Conservation (phyloP, 1,140 invertebrate species). For the Condylostylus longicornis region DNA sequence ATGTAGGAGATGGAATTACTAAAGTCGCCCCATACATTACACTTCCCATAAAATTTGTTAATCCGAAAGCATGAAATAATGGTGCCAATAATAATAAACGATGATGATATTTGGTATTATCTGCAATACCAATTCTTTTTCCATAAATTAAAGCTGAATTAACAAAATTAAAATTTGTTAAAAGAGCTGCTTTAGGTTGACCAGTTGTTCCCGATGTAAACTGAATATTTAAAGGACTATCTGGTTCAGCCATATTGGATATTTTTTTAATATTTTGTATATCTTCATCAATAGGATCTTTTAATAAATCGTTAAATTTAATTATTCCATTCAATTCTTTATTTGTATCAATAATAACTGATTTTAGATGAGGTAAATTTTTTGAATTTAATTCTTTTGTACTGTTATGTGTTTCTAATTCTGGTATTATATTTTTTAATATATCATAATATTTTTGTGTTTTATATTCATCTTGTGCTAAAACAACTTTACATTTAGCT, state of each 20-base stretch:
- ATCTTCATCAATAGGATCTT: slow-evolving; percentile 20
- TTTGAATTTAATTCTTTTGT: slow-evolving; percentile 21
- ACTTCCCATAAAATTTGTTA: slow-evolving; percentile 49
- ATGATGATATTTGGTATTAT: no score
- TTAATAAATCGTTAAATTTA: slow-evolving; percentile 41
- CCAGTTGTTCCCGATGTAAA: slow-evolving; percentile 70
- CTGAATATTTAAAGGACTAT: slow-evolving; percentile 61
- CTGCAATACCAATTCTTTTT: slow-evolving; percentile 31
- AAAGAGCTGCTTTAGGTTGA: slow-evolving; percentile 68
- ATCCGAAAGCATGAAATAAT: slow-evolving; percentile 84
- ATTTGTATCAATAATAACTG: slow-evolving; percentile 39
- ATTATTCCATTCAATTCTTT: slow-evolving; percentile 41
- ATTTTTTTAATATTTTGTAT: slow-evolving; percentile 5
- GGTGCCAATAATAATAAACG: slow-evolving; percentile 67
- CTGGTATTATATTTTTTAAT: slow-evolving; percentile 38
- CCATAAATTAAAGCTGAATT: slow-evolving; percentile 69
- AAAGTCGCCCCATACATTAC: slow-evolving; percentile 49
- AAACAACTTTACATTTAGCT: slow-evolving; percentile 54
- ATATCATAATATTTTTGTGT: slow-evolving; percentile 58
- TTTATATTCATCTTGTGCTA: slow-evolving; percentile 50
- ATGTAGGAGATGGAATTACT: slow-evolving; percentile 52
- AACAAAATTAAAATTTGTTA: slow-evolving; percentile 68
- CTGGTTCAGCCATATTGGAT: slow-evolving; percentile 33
- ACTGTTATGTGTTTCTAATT: slow-evolving; percentile 30
- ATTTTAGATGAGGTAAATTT: slow-evolving; percentile 35